These are phyloP conservation scores for Rhadinocentrus ornatus DNA, from an alignment of 2,797 vertebrate species.

Conservation along the genomic window DNA sequence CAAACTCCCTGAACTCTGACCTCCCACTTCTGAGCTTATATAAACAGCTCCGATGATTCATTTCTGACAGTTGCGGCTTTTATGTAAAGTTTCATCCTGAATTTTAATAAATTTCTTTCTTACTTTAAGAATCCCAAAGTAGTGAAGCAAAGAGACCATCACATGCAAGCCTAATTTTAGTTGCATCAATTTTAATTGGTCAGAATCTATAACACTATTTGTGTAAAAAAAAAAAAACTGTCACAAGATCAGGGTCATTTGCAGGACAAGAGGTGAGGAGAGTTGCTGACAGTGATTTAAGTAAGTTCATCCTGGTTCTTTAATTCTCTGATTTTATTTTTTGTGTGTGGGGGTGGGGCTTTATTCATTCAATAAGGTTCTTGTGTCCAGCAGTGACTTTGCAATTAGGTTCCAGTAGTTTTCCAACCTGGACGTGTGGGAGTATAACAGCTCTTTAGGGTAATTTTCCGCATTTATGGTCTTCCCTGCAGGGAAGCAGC, in stretches of 20 bases:
- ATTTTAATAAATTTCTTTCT: neutral
- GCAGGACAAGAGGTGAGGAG: neutral
- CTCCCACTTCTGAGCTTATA: neutral
- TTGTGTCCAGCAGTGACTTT: neutral
- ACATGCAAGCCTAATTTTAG: too few species aligned
- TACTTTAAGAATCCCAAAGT: neutral
- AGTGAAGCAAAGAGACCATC: neutral
- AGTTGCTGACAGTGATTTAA: neutral
- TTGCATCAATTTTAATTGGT: too few species aligned
- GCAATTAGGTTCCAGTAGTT: neutral
- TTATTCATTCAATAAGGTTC: neutral
- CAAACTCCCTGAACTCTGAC: slow-evolving; percentile 47
- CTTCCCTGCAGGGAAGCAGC: neutral
- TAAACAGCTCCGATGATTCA: slow-evolving; percentile 1
- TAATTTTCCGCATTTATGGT: neutral
- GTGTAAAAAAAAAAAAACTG: too few species aligned
- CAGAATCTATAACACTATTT: too few species aligned
- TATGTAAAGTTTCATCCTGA: neutral
- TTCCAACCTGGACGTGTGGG: neutral
- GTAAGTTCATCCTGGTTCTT: neutral
- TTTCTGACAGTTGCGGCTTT: slow-evolving; percentile 1
- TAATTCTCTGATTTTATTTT: neutral
- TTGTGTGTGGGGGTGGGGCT: neutral
- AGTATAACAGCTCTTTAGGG: neutral
- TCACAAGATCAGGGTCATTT: slow-evolving; percentile 7